Conservation (phyloP, 2,797 vertebrate genomes). For the Esox masquinongy region DNA sequence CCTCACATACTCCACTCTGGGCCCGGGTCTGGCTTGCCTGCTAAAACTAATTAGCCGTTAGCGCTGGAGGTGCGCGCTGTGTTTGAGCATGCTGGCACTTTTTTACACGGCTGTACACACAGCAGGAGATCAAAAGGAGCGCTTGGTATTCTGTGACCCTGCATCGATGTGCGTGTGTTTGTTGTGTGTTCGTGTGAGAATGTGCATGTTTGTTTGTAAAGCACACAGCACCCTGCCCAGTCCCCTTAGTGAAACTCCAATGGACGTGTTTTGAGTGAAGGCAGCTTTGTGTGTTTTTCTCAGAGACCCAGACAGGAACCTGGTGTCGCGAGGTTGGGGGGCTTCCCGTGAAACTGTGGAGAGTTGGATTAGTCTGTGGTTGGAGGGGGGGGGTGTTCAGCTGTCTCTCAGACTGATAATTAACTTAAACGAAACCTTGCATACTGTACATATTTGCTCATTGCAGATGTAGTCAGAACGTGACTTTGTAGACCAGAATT, state of each 20-base stretch:
- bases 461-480: too few relatives aligned
- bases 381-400: slow-evolving; percentile 10
- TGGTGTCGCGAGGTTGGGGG: slow-evolving; percentile 41
- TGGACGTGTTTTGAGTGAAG: slow-evolving; percentile 64
- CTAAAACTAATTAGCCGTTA: slow-evolving; percentile 28
- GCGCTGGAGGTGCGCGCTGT: slow-evolving; percentile 12
- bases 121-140: slow-evolving; percentile 20
- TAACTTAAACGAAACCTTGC: background rate
- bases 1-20: slow-evolving; percentile 14
- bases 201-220: slow-evolving; percentile 45
- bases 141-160: slow-evolving; percentile 2
- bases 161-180: slow-evolving; percentile 14
- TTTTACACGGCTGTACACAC: slow-evolving; percentile 13
- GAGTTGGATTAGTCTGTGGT: background rate
- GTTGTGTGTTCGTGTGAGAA: slow-evolving; percentile 28
- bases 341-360: background rate
- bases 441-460: too few relatives aligned
- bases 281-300: slow-evolving; percentile 74
- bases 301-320: slow-evolving; percentile 55
- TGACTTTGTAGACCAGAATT: too few relatives aligned
- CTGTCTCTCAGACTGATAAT: background rate
- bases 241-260: slow-evolving; percentile 43
- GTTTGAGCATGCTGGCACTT: slow-evolving; percentile 29
- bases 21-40: slow-evolving; percentile 6
- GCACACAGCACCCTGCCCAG: slow-evolving; percentile 45